Percentiles rank a stretch among this genome's conserved stretches.
Evolutionary conservation across 2,888 invertebrate genomes (phyloP).

Genomic region (Torymus tubicola): DNA sequence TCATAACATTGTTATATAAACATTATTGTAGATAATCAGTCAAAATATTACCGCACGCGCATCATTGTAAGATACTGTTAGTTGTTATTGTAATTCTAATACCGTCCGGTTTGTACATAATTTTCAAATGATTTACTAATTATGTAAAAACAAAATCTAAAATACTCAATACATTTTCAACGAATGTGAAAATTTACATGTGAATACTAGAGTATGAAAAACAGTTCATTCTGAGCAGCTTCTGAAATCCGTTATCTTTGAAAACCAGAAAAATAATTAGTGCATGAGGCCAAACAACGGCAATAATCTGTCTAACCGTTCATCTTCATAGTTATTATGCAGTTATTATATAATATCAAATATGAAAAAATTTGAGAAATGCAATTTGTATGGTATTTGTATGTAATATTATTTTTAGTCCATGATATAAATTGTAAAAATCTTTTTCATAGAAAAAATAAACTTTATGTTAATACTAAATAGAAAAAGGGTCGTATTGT

Average conservation of each 20-base stretch:
- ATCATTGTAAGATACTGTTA: not conserved
- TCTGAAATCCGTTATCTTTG: slow-evolving; percentile 25
- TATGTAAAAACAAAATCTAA: not conserved
- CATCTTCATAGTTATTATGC: no score
- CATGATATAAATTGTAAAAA: no score
- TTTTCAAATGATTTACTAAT: not conserved
- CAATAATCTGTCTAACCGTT: no score
- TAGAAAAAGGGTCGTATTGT: no score
- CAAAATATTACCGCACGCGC: no score
- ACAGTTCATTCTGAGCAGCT: slow-evolving; percentile 21
- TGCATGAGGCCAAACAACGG: slow-evolving; percentile 18
- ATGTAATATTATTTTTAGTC: no score
- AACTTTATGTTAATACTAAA: no score
- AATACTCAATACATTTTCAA: not conserved
- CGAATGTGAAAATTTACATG: slow-evolving; percentile 18
- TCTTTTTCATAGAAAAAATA: no score
- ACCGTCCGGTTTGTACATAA: not conserved
- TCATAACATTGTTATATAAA: not conserved
- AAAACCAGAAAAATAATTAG: slow-evolving; percentile 26
- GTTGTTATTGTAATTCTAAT: not conserved
- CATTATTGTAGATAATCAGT: no score
- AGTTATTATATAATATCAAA: no score
- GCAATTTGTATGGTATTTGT: no score
- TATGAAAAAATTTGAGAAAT: not conserved
- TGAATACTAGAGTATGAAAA: slow-evolving; percentile 11